Base-by-base conservation (phyloP, 2,888 invertebrate genomes). In the Blastobasis adustella region DNA sequence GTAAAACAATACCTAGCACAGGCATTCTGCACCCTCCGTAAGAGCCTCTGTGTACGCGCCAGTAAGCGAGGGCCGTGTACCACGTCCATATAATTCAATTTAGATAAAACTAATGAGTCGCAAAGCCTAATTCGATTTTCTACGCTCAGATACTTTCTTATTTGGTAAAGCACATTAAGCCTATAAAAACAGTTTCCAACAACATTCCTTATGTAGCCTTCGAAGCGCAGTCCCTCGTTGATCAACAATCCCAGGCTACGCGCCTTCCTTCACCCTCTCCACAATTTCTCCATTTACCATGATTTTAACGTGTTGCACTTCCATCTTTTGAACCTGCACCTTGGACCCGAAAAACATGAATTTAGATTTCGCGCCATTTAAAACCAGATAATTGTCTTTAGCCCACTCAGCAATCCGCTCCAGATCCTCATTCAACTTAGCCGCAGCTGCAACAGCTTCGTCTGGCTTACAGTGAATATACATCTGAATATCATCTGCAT, bases 21-120 rank as follows among this genome's bases (percentile, higher is more conserved):
- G 5, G 54, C 54, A 45, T 54, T 54, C 37, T 54, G 51, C 5
- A 54, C 49, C n/a, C 54, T 10, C 40, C 50, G 54, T 5, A 54
- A 10, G 7, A 46, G 10, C 10, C 47, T 37, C 8, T 42, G 8
- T 3, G 44, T 37, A n/a, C 43, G 37, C 10, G 8, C 5, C 10
- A 39, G 42, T 23, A 47, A 36, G 5, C 44, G 37, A 7, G 47
- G 47, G 5, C 47, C 51, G 10, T 37, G 51, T 0, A 50, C 51
- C 4, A 44, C 8, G 37, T 49, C 45, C 0, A 10, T 36, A 39
- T 54, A 54, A 39, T 49, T 52, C 4, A 52, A 23, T 37, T 45
- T 47, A 2, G 54, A 54, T 5, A 54, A 23, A 6, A 54, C 45
- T 6, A 52, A 46, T 10, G 47, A 45, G 4, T 54, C 54, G 23